Evolutionary conservation across 2,888 invertebrate species (phyloP).

Genomic region (Chromoteleia sp.): DNA sequence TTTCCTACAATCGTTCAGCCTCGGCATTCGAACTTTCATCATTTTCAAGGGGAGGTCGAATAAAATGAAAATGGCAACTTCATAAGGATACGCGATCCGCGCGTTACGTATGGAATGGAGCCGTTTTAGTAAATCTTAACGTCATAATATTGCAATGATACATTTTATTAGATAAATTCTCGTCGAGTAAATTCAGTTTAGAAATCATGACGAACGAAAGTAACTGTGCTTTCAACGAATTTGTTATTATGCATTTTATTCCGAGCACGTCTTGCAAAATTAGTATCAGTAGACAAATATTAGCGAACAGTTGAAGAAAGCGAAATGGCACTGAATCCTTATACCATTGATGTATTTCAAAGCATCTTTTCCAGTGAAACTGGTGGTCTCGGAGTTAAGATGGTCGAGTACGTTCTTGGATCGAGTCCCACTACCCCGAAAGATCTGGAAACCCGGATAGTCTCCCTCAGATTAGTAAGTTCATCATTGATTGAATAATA

Average conservation of each 20-base stretch:
- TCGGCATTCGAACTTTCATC: conserved; percentile 23
- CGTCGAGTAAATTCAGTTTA: neutral
- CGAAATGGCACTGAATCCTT: conserved; percentile 33
- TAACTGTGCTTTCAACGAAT: conserved; percentile 2
- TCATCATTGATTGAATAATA: neutral
- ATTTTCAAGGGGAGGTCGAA: conserved; percentile 15
- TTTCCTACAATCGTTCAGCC: conserved; percentile 29
- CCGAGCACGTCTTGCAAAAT: neutral
- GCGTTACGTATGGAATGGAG: neutral
- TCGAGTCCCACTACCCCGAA: conserved; percentile 91
- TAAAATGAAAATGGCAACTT: conserved; percentile 13
- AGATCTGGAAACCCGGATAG: conserved; percentile 83
- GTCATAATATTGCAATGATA: conserved; percentile 12
- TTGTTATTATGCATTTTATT: conserved; percentile 6
- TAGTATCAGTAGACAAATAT: conserved; percentile 10
- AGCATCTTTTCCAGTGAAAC: conserved; percentile 89
- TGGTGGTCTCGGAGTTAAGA: conserved; percentile 96
- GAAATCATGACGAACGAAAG: neutral
- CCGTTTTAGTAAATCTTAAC: neutral
- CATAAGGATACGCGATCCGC: neutral
- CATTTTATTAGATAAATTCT: conserved; percentile 3
- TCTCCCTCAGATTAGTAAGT: conserved; percentile 83
- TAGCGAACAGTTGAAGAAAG: conserved; percentile 21
- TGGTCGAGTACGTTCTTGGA: conserved; percentile 99
- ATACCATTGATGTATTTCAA: conserved; percentile 62